Conservation (phyloP, 2,113 vertebrate genomes). For the Tychaedon coryphoeus region DNA sequence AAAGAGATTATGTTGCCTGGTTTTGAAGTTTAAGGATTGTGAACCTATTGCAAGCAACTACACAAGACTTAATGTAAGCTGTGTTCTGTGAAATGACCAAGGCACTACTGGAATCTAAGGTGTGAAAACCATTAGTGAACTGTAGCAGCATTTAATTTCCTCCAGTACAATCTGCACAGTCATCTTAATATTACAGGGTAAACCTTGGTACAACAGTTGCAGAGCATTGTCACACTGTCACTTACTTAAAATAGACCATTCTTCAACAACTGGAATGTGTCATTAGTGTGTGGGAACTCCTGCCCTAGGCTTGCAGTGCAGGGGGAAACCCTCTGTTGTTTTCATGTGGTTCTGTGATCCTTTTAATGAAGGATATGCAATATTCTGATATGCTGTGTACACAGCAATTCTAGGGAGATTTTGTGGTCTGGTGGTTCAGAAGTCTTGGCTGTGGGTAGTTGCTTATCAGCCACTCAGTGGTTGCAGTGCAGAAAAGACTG, state of each 20-base stretch:
- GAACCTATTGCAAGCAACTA: not conserved
- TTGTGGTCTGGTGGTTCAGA: not conserved
- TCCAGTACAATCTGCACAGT: not conserved
- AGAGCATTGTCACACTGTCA: not conserved
- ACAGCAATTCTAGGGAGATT: not conserved
- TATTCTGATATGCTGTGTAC: not conserved
- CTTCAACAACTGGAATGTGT: accelerated
- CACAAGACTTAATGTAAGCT: not conserved
- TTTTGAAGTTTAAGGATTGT: not conserved
- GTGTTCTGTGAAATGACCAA: not conserved
- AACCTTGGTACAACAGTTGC: not conserved
- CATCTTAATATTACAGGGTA: not conserved
- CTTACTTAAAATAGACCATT: not conserved
- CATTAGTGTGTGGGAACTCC: not conserved
- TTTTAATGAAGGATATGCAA: not conserved
- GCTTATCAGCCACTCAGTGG: not conserved
- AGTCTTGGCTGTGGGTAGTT: not conserved
- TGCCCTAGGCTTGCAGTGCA: not conserved
- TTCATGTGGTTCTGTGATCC: not conserved
- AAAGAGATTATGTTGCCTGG: not conserved
- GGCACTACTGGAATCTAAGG: not conserved
- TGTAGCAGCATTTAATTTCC: not conserved
- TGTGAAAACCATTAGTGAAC: not conserved
- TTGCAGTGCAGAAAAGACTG: not conserved
- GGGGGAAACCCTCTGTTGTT: not conserved